Evolutionary conservation across 1,140 invertebrate genomes (phyloP).

Genomic region (Eulimnadia texana): DNA sequence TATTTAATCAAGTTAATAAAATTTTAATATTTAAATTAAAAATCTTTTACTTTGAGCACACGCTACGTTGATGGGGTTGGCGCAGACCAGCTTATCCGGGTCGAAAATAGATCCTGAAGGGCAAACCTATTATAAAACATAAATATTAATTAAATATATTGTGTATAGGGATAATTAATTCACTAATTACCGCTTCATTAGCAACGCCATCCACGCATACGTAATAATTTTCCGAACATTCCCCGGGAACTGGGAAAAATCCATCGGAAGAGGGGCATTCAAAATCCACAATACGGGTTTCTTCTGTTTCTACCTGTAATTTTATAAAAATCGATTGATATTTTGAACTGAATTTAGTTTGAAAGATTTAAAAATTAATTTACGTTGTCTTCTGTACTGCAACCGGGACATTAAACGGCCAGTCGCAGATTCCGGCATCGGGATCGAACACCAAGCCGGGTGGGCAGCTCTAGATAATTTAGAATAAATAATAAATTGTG

Average conservation of each 20-base stretch:
- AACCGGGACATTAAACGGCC: conserved; percentile 21
- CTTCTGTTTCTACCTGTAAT: too few relatives aligned
- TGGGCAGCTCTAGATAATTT: conserved; percentile 18
- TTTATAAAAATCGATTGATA: too few relatives aligned
- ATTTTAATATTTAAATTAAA: too few relatives aligned
- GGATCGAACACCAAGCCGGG: conserved; percentile 22
- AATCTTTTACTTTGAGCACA: background rate
- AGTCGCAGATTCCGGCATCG: conserved; percentile 21
- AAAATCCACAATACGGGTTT: background rate
- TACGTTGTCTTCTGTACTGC: background rate
- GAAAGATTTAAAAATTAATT: too few relatives aligned
- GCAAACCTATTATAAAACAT: too few relatives aligned
- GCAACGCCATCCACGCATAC: background rate
- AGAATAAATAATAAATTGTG: background rate
- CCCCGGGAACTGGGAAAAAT: background rate
- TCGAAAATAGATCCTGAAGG: background rate
- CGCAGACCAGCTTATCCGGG: background rate
- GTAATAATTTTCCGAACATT: background rate
- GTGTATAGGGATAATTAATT: too few relatives aligned
- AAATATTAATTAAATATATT: too few relatives aligned
- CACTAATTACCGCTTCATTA: background rate
- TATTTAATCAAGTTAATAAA: too few relatives aligned
- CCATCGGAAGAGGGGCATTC: background rate
- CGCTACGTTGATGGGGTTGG: background rate
- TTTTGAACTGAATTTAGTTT: too few relatives aligned